Evolutionary conservation across 2,797 vertebrate species (phyloP), one percentile per base, ranked within the genome.

Genomic region (Avahi laniger): DNA sequence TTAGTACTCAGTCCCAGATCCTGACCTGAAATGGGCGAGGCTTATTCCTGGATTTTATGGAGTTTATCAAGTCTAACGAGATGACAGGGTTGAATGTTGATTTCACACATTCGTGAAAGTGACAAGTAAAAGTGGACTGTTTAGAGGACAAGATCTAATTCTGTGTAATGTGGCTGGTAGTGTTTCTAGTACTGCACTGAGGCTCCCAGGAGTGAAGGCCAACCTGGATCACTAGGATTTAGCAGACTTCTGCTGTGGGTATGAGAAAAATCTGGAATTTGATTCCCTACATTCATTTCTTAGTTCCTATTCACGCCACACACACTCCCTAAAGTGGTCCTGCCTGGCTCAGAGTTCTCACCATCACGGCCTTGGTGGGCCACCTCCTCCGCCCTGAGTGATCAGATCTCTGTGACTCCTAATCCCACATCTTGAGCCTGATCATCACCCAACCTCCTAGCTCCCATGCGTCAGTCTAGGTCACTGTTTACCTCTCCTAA

Each of bases 401-500:
- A 93, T 59, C 86, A 81, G 6, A 18, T 89, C 43, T 17, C 59
- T 13, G 5, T 82, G 63, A 15, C 33, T 46, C 86, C 82, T 84
- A 84, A 91, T 67, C 67, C 48, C 26, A 22, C 54, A 54, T 85
- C 72, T 91, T 70, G 67, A 72, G 52, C 41, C 26, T 33, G 63
- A 67, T 79, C 73, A 67, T 81, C 12, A 65, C 61, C 33, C 43
- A 12, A 89, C 48, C 14, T 63, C 73, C 65, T 43, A 35, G 12
- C 46, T 81, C 30, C 70, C 75, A 46, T 48, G 22, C 46, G 54
- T 94, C 88, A 81, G 63, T 69, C 73, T n/a, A 72, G 41, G n/a
- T 95, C 54, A 81, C 5, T n/a, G 59, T 76, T 96, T 70, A 84
- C 65, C 70, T 96, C 73, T 95, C 81, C 52, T 54, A 73, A 91